Evolutionary conservation across 2,888 invertebrate species (phyloP), one percentile per base, ranked within the genome.

Genomic region (Drosophila anomelani): DNA sequence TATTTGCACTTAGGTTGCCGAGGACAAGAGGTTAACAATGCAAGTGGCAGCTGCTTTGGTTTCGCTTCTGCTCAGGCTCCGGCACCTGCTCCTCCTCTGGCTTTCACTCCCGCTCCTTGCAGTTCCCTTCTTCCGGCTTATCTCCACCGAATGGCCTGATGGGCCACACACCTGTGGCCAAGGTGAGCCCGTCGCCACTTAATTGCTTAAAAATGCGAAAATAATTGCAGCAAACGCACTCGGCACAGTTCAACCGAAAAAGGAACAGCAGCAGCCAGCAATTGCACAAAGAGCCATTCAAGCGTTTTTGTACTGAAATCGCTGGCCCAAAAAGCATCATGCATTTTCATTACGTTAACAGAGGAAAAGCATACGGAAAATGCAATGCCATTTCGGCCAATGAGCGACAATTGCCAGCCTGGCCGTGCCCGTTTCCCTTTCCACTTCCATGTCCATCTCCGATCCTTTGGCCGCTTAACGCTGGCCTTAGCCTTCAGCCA

Each of bases 151-250:
- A 66, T 66, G 63, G 63, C 32, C 46, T 53, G 56, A 75, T 60
- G 55, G 64, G 71, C 46, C 57, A 75, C 67, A 67, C 86, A 85
- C 81, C 84, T 85, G 84, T 83, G 88, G 73, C 86, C 76, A 70
- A 62, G 51, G 46, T 49, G 63, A 43, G 23, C 32, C 66, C 44
- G 80, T 53, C 73, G 60, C 34, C 64, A 73, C 82, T 85, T 84
- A 88, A 84, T 88, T 84, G 89, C 87, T 53, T 73, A 75, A 81
- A 88, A 84, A 84, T 84, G 87, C 66, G 82, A 88, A 88, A 79
- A 70, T 84, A 85, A 84, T 84, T 87, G 82, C 80, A 75, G 62
- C 62, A 36, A 70, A 74, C 60, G 76, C 74, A 68, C 58, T 74
- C 51, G 39, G 80, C 55, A 41, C 49, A 76, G 75, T 66, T 47